These are phyloP conservation scores for Temnopleurus reevesii DNA, from an alignment of 53 echinoderm and acorn worm genomes.

Conservation along the genomic window DNA sequence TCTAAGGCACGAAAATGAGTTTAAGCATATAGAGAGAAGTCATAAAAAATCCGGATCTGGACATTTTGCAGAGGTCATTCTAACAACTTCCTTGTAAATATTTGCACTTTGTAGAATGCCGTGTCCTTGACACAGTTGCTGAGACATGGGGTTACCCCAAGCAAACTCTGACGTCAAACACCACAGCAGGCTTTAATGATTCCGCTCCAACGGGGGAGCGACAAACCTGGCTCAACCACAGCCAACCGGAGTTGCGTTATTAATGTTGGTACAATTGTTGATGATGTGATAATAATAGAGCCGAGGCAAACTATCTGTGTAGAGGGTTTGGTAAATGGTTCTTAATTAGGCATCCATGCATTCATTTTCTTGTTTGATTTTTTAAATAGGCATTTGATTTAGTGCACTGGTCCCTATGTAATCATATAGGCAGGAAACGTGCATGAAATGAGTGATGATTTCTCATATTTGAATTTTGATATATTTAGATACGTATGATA, in stretches of 20 bases:
- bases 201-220: background rate
- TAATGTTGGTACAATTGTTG: background rate
- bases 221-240: background rate
- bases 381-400: background rate
- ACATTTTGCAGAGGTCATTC: conserved; percentile 12
- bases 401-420: too few relatives aligned
- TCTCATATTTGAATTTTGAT: too few relatives aligned
- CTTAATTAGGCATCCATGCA: background rate
- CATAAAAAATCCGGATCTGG: background rate
- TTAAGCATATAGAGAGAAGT: background rate
- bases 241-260: background rate
- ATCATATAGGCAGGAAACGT: too few relatives aligned
- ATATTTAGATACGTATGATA: too few relatives aligned
- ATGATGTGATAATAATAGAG: conserved; percentile 7
- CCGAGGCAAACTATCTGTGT: background rate
- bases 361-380: background rate
- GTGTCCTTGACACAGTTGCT: conserved; percentile 18
- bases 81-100: conserved; percentile 19
- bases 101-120: conserved; percentile 27
- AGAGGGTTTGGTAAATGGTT: background rate
- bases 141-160: background rate
- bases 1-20: too few relatives aligned
- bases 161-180: background rate
- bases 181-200: background rate
- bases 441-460: too few relatives aligned